These are phyloP conservation scores for Epinephelus moara DNA, from an alignment of 2,113 vertebrate genomes.

Conservation along the genomic window DNA sequence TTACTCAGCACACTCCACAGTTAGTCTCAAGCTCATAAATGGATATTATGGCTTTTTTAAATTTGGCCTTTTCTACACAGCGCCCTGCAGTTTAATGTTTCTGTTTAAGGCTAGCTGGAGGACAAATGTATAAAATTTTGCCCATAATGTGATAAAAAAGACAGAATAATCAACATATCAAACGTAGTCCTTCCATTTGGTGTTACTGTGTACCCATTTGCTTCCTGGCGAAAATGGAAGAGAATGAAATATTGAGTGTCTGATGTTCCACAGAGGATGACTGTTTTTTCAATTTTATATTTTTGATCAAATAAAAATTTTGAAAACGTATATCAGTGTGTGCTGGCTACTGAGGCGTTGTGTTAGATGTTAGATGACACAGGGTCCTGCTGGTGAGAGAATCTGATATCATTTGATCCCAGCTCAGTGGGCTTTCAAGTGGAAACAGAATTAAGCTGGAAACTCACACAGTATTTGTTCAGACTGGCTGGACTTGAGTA, in stretches of 20 bases:
- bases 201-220: neutral
- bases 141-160: neutral
- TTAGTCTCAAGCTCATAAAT: conserved; percentile 7
- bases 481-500: conserved; percentile 36
- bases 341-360: conserved; percentile 13
- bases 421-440: conserved; percentile 53
- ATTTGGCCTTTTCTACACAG: conserved; percentile 22
- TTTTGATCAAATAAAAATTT: neutral
- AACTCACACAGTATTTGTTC: conserved; percentile 46
- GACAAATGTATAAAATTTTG: conserved; percentile 9
- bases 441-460: conserved; percentile 53
- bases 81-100: conserved; percentile 8
- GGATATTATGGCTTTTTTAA: conserved; percentile 23
- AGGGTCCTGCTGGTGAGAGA: conserved; percentile 23
- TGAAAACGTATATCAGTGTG: neutral
- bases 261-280: neutral
- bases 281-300: neutral
- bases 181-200: neutral
- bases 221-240: neutral
- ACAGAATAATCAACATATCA: neutral
- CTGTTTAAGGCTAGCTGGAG: conserved; percentile 1
- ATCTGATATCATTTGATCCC: conserved; percentile 51
- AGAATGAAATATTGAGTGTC: neutral
- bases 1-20: neutral
- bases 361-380: conserved; percentile 47